Percentiles rank a stretch among this genome's conserved stretches.
Conservation (phyloP, 2,888 invertebrate species). For the Drosophila affinis region DNA sequence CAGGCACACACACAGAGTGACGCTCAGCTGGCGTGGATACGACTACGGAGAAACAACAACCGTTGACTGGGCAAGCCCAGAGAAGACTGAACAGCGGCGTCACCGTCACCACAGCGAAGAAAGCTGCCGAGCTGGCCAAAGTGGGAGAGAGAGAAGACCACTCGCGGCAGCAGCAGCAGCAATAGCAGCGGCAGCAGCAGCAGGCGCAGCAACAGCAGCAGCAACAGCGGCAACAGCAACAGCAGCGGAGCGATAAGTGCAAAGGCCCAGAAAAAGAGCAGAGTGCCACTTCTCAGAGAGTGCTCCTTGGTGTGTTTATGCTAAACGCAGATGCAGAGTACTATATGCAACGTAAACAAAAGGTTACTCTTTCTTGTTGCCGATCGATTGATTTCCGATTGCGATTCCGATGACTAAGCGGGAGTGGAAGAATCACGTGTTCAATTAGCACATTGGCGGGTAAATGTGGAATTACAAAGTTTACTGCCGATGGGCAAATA, state of each 20-base stretch:
- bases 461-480: constrained; percentile 1
- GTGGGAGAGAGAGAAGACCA: neutral
- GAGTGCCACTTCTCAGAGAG: neutral
- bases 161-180: neutral
- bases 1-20: neutral
- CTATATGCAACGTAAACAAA: neutral
- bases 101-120: constrained; percentile 1
- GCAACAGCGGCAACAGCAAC: neutral
- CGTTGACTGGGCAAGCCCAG: constrained; percentile 11
- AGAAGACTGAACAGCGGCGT: constrained; percentile 14
- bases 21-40: neutral
- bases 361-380: neutral
- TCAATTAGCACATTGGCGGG: constrained; percentile 32
- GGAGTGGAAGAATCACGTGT: neutral
- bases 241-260: constrained; percentile 20
- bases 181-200: neutral
- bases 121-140: constrained; percentile 1
- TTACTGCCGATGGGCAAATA: constrained; percentile 12
- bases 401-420: constrained; percentile 1
- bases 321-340: neutral
- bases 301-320: neutral
- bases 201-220: constrained; percentile 5
- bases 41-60: constrained; percentile 15
- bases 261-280: constrained; percentile 17
- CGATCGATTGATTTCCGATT: constrained; percentile 14